Evolutionary conservation across 2,113 vertebrate species (phyloP).

Genomic region (Coregonus clupeaformis): DNA sequence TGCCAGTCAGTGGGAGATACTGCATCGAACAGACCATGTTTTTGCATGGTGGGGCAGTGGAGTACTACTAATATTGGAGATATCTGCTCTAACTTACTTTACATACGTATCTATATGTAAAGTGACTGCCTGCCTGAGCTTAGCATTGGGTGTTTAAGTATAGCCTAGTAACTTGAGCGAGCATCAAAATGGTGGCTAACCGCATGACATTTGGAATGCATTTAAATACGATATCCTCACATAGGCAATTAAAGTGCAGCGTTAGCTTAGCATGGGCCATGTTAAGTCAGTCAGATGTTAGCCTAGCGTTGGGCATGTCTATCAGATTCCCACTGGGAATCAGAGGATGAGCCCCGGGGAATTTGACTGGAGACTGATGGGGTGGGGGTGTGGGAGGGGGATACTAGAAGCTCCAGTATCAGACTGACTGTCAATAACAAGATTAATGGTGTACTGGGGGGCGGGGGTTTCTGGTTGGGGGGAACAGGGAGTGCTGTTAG

Average conservation of each 20-base stretch:
- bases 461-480: constrained; percentile 19
- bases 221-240: too few species aligned
- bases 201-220: too few species aligned
- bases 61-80: too few species aligned
- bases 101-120: not conserved
- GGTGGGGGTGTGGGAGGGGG: constrained; percentile 39
- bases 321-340: constrained; percentile 62
- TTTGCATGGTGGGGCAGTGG: too few species aligned
- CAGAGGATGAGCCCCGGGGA: constrained; percentile 68
- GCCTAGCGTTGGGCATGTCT: constrained; percentile 53
- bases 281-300: constrained; percentile 67
- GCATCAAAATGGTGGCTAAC: too few species aligned
- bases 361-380: constrained; percentile 45
- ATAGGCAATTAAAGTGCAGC: not conserved
- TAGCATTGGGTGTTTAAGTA: too few species aligned
- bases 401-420: too few species aligned
- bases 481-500: constrained; percentile 65
- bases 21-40: too few species aligned
- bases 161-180: too few species aligned
- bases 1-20: not conserved
- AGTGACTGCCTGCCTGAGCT: constrained; percentile 18
- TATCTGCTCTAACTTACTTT: too few species aligned
- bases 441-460: constrained; percentile 75
- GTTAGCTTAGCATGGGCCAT: constrained; percentile 26
- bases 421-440: constrained; percentile 71